Conservation (phyloP, 2,113 vertebrate species). For the Thalassarche chlororhynchos region DNA sequence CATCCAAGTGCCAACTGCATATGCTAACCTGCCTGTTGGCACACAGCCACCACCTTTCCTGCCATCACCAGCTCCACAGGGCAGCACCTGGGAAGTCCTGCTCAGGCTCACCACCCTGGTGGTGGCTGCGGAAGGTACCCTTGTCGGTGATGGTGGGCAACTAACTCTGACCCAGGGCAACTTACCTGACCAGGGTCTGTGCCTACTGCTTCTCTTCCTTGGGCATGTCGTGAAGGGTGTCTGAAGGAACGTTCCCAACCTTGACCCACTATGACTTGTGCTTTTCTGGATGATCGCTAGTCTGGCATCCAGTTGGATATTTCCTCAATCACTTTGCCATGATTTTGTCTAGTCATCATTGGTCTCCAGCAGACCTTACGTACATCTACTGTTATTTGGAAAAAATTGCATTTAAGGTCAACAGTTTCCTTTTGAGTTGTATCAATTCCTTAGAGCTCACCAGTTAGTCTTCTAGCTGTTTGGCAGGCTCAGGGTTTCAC, state of each 20-base stretch:
- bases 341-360: not conserved
- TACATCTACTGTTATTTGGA: not conserved
- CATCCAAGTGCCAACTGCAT: not conserved
- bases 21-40: accelerated
- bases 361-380: not conserved
- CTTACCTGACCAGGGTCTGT: not conserved
- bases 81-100: not conserved
- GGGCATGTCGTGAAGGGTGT: accelerated
- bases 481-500: not conserved
- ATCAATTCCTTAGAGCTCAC: not conserved
- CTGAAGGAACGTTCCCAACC: not conserved
- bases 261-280: not conserved
- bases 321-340: not conserved
- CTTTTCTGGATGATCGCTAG: not conserved
- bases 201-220: not conserved
- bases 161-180: not conserved
- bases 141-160: too few species aligned
- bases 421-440: not conserved
- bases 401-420: not conserved
- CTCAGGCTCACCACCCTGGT: not conserved
- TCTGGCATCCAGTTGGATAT: not conserved
- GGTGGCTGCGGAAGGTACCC: not conserved
- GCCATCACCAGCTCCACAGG: not conserved
- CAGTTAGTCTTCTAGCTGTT: not conserved
- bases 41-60: not conserved